These are phyloP conservation scores for Sinosuthora webbiana DNA, from an alignment of 2,113 vertebrate species.

Conservation along the genomic window DNA sequence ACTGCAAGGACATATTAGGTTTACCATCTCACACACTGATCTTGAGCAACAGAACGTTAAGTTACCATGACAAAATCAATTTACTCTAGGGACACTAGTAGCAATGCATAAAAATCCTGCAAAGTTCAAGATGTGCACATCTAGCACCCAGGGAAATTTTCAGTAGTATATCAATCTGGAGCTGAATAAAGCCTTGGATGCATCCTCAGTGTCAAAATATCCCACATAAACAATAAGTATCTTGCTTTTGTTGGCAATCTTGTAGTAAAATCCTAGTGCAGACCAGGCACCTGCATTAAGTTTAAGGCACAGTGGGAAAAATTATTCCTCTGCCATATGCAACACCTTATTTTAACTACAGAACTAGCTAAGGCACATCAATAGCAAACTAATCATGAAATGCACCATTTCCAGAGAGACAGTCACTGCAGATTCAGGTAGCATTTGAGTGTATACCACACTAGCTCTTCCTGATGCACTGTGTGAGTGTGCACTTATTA, in stretches of 20 bases:
- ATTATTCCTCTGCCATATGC: background rate
- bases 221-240: background rate
- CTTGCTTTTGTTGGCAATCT: background rate
- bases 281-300: background rate
- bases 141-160: background rate
- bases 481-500: background rate
- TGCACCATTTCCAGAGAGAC: background rate
- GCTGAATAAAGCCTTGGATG: background rate
- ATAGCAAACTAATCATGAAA: background rate
- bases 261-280: background rate
- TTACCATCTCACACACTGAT: background rate
- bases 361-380: background rate
- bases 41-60: background rate
- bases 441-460: background rate
- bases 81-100: background rate
- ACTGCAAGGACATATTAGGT: background rate
- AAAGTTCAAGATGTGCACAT: background rate
- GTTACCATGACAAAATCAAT: background rate
- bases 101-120: background rate
- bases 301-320: background rate
- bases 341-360: background rate
- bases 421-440: background rate
- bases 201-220: background rate
- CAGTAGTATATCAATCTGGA: background rate
- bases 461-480: background rate